These are phyloP conservation scores for Archegozetes longisetosus DNA, from an alignment of 1,140 invertebrate genomes.

Conservation along the genomic window DNA sequence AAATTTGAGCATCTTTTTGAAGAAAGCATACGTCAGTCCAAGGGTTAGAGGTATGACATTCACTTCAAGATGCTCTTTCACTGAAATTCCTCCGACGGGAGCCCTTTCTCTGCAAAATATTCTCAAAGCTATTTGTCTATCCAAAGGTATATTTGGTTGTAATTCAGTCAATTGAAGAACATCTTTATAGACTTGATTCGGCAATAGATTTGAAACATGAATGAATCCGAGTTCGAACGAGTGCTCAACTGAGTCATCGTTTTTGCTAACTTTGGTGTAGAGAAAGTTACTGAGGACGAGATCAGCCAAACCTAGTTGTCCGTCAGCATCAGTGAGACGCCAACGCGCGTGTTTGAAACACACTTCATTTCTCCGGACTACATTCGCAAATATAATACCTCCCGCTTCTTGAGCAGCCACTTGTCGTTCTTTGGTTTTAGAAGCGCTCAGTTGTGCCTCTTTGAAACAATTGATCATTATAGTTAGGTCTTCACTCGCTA, in stretches of 20 bases:
- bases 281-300: conserved; percentile 88
- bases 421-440: conserved; percentile 24
- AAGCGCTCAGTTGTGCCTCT: conserved; percentile 48
- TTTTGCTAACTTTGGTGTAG: conserved; percentile 91
- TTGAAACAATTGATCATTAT: conserved; percentile 72
- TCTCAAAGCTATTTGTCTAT: conserved; percentile 58
- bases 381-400: conserved; percentile 36
- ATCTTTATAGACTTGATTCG: conserved; percentile 85
- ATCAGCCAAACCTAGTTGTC: conserved; percentile 91
- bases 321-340: conserved; percentile 90
- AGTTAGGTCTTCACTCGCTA: conserved; percentile 76
- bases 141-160: conserved; percentile 73
- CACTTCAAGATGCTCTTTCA: conserved; percentile 97
- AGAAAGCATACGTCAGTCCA: conserved; percentile 90
- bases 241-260: conserved; percentile 93
- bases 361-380: conserved; percentile 82
- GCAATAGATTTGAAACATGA: conserved; percentile 80
- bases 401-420: conserved; percentile 24
- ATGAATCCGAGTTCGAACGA: conserved; percentile 91
- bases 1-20: conserved; percentile 91
- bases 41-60: conserved; percentile 85
- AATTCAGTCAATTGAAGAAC: conserved; percentile 73
- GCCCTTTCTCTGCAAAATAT: conserved; percentile 78
- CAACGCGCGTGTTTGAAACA: conserved; percentile 98
- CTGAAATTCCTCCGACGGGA: conserved; percentile 87